phyloP scores from a whole-genome alignment of 2,113 vertebrate genomes.

The Pedionomus torquatus region DNA sequence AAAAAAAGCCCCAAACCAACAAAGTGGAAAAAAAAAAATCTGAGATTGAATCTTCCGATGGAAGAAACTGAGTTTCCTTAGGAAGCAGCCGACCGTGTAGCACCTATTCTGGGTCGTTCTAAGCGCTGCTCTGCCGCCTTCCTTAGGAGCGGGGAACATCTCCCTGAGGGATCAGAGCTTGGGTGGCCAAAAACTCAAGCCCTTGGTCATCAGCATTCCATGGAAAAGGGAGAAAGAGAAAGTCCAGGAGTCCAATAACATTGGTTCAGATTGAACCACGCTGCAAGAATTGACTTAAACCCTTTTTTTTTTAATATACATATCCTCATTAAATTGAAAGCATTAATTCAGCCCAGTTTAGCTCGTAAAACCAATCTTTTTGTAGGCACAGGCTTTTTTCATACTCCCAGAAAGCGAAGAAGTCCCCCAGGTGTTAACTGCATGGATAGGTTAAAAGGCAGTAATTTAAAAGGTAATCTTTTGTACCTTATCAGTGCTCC shows the following conservation, averaged over 20 bases:
- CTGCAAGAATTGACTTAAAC: not conserved
- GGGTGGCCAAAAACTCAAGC: not conserved
- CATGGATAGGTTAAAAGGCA: not conserved
- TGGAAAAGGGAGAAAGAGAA: not conserved
- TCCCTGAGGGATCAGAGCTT: not conserved
- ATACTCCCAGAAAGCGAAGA: not conserved
- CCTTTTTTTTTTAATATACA: not conserved
- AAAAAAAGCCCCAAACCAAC: no score
- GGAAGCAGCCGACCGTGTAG: not conserved
- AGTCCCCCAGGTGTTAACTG: not conserved
- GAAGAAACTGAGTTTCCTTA: not conserved
- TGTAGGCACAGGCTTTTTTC: not conserved
- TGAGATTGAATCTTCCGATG: not conserved
- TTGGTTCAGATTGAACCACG: not conserved
- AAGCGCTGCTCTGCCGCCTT: not conserved
- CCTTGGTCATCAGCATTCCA: not conserved
- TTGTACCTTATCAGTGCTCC: not conserved
- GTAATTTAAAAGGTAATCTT: conserved; percentile 31
- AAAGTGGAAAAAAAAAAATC: not conserved
- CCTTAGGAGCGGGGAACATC: not conserved
- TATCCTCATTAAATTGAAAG: not conserved
- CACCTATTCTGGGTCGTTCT: not conserved
- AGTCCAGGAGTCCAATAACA: not conserved
- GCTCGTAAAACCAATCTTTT: not conserved
- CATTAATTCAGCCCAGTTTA: not conserved